Base-by-base conservation (phyloP, 2,113 vertebrate species). In the Pogona vitticeps region DNA sequence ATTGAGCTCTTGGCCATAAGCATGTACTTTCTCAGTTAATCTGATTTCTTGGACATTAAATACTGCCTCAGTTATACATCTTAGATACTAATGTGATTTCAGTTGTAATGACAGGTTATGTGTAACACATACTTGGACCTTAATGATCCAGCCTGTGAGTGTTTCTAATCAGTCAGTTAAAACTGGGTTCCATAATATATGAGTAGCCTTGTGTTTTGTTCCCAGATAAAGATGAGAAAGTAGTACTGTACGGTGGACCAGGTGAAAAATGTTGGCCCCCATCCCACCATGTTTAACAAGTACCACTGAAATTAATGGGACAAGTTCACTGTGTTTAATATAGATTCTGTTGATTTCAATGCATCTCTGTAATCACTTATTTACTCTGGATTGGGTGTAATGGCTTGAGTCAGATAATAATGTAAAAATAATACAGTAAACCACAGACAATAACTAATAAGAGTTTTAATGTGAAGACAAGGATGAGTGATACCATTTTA, bases 161-260 rank as follows among this genome's bases (percentile, higher is more conserved):
- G 52, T 33, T 20, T 59, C 59, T 28, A 56, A 77, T 33, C 33
- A 56, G 18, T 68, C 38, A 86, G 40, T 38, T 31, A 70, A 71
- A 42, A 13, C 36, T 31, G 26, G 61, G 46, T 46, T 81, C 26
- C 42, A 8, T 42, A 38, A 65, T 13, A 79, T 71, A 59, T 15
- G 17, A 31, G 9, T 3, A 28, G 40, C 17, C 23, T 67, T 46
- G 17, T n/a, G 14, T 63, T 73, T 28, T 23, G 1, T 1, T 79
- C 0, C 10, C 46, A 36, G 59, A 2, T 1, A 18, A 76, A 65
- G 31, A 36, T 23, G 10, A 80, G 23, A 10, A 89, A 9, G 3
- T 0, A 0, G 18, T 0, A 0, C 0, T 2, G 0, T 1, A 0
- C 0, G 2, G 0, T 1, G 18, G 33, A 21, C 1, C 1, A 33